Conservation (phyloP, 2,888 invertebrate genomes). For the Orthosia gothica region DNA sequence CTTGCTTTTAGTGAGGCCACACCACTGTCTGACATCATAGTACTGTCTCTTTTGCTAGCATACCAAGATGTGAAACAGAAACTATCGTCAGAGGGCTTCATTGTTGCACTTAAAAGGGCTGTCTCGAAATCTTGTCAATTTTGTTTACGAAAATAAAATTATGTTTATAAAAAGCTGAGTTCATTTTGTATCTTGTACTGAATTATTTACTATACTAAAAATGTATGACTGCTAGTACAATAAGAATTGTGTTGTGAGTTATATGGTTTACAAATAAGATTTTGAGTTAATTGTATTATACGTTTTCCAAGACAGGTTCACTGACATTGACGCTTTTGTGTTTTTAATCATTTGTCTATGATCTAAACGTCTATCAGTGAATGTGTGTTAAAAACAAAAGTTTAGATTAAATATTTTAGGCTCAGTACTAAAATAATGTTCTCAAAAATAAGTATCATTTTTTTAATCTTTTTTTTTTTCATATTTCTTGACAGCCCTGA, state of each 20-base stretch:
- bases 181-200: constrained; percentile 7
- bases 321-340: constrained; percentile 6
- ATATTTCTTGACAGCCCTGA: constrained; percentile 64
- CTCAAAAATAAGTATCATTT: constrained; percentile 2
- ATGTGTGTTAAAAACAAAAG: constrained; percentile 4
- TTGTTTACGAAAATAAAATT: constrained; percentile 26
- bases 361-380: constrained; percentile 1
- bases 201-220: constrained; percentile 31
- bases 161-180: constrained; percentile 15
- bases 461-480: not conserved
- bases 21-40: constrained; percentile 29
- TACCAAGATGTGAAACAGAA: constrained; percentile 42
- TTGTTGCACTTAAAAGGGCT: constrained; percentile 66
- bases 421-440: not conserved
- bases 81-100: constrained; percentile 32
- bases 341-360: constrained; percentile 17
- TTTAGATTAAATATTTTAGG: constrained; percentile 18
- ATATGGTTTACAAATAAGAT: constrained; percentile 48
- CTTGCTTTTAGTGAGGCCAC: constrained; percentile 58
- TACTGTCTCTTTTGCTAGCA: constrained; percentile 51
- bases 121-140: constrained; percentile 61
- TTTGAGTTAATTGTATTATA: constrained; percentile 14
- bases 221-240: constrained; percentile 38
- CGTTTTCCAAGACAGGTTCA: constrained; percentile 12
- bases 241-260: constrained; percentile 56